These are phyloP conservation scores for Girardinichthys multiradiatus DNA, from an alignment of 2,113 vertebrate genomes.

Conservation along the genomic window DNA sequence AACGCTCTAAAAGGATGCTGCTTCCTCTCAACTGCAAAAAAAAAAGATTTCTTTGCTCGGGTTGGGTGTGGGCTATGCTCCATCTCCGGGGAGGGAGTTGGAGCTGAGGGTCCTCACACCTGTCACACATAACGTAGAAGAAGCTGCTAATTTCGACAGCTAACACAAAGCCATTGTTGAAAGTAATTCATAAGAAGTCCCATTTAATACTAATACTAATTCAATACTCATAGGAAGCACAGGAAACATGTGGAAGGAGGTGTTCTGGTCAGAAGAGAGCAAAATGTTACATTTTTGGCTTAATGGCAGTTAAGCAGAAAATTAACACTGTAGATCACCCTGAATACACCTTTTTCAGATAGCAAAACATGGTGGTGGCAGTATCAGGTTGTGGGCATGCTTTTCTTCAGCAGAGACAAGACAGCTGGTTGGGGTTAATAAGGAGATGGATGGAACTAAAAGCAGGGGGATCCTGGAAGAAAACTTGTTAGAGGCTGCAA, in stretches of 20 bases:
- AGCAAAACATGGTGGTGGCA: background rate
- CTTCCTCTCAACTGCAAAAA: no score
- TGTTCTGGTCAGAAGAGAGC: background rate
- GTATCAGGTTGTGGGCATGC: background rate
- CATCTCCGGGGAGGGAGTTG: background rate
- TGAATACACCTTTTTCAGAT: background rate
- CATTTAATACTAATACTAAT: no score
- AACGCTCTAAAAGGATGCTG: constrained; percentile 33
- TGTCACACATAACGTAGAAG: no score
- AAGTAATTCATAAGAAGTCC: no score
- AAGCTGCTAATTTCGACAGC: no score
- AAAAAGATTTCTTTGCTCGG: background rate
- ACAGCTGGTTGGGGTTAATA: background rate
- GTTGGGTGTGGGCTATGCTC: background rate
- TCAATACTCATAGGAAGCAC: no score
- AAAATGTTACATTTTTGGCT: background rate
- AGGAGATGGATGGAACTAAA: background rate
- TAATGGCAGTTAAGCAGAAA: no score
- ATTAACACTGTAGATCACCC: background rate
- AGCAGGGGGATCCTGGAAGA: no score
- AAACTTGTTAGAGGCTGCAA: background rate
- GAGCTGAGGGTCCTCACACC: no score
- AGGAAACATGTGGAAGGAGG: no score
- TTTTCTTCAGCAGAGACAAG: background rate
- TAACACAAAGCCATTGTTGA: no score